Conservation (phyloP, 2,797 vertebrate species). For the Tokudaia tokunoshimensis region DNA sequence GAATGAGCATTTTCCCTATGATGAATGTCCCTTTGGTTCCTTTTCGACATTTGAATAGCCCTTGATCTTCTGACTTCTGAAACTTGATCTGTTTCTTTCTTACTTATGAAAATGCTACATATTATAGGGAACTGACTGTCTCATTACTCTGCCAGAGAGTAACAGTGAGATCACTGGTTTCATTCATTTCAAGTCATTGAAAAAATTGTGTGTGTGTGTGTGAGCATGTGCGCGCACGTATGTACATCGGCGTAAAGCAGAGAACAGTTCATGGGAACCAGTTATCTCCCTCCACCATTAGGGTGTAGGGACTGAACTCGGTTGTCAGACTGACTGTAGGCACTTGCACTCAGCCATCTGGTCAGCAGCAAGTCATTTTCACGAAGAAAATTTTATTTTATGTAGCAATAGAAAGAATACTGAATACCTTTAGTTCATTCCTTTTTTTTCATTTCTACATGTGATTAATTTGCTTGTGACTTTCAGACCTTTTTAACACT, state of each 20-base stretch:
- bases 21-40: background rate
- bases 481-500: conserved; percentile 98
- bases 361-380: background rate
- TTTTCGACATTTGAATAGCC: background rate
- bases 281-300: background rate
- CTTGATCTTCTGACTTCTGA: background rate
- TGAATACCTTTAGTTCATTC: background rate
- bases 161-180: background rate
- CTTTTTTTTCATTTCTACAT: background rate
- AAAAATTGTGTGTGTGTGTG: background rate
- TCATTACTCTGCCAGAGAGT: background rate
- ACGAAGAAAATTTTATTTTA: conserved; percentile 10
- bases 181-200: background rate
- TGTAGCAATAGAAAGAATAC: background rate
- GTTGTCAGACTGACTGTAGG: background rate
- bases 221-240: background rate
- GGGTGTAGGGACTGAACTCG: background rate
- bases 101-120: background rate
- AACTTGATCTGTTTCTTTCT: background rate
- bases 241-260: background rate
- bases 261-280: background rate
- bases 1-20: background rate
- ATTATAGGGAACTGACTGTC: background rate
- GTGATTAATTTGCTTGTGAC: conserved; percentile 68
- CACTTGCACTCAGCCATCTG: background rate